phyloP scores from a whole-genome alignment of 1,140 invertebrate species.

The Conus betulinus region DNA sequence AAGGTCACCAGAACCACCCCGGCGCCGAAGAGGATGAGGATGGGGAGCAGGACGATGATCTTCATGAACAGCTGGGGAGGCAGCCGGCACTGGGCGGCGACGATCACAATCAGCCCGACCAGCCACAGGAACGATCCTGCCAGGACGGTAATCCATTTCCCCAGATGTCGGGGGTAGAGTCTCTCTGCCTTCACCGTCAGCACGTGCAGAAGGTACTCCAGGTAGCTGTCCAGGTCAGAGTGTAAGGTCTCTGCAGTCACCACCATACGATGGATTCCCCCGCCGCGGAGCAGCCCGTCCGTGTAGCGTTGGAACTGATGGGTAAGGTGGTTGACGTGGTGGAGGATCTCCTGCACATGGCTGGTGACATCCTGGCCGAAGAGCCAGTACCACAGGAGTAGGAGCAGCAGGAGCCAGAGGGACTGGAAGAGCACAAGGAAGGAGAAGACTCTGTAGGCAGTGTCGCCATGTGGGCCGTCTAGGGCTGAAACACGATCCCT shows the following conservation, averaged over 20 bases:
- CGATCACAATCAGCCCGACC: background rate
- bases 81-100: background rate
- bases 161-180: constrained; percentile 6
- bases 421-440: constrained; percentile 7
- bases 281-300: background rate
- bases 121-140: background rate
- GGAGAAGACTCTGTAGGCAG: background rate
- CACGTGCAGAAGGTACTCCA: constrained; percentile 18
- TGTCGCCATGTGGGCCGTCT: too few species aligned
- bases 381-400: constrained; percentile 17
- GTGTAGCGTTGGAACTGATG: constrained; percentile 17
- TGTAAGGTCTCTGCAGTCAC: background rate
- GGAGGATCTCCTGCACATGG: constrained; percentile 19
- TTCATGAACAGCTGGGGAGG: background rate
- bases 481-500: background rate
- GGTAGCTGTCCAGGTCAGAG: constrained; percentile 19
- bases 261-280: background rate
- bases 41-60: background rate
- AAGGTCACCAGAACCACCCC: background rate
- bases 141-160: background rate
- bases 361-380: constrained; percentile 16
- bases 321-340: constrained; percentile 24
- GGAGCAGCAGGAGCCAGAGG: background rate
- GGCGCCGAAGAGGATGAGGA: background rate
- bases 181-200: background rate